These are phyloP conservation scores for Taphrorychus bicolor DNA, from an alignment of 2,888 invertebrate genomes.

Conservation along the genomic window DNA sequence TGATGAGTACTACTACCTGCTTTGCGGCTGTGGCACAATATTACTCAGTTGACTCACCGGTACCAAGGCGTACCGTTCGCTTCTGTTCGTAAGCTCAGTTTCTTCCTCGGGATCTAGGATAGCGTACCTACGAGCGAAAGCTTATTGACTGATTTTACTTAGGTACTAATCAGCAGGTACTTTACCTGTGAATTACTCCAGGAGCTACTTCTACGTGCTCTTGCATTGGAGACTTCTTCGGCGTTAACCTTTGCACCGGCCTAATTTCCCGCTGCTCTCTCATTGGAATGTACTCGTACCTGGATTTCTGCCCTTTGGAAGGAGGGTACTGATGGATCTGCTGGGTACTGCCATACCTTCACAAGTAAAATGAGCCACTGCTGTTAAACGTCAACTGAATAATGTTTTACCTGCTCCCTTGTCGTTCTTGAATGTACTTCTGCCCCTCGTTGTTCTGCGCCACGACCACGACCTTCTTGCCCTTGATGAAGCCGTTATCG, in stretches of 20 bases:
- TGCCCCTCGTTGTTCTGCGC: slow-evolving; percentile 54
- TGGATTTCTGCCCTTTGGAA: slow-evolving; percentile 42
- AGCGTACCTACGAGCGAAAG: slow-evolving; percentile 60
- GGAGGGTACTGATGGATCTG: slow-evolving; percentile 38
- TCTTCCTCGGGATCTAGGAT: slow-evolving; percentile 73
- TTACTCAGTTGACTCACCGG: slow-evolving; percentile 50
- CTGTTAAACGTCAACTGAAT: no score
- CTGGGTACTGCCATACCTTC: slow-evolving; percentile 36
- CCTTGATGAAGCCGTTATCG: slow-evolving; percentile 54
- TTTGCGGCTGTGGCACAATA: slow-evolving; percentile 25
- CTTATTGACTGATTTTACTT: not conserved
- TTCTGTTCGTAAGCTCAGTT: slow-evolving; percentile 51
- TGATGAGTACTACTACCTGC: not conserved
- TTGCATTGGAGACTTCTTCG: slow-evolving; percentile 59
- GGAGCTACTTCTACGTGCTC: slow-evolving; percentile 64
- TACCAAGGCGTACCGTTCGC: slow-evolving; percentile 52
- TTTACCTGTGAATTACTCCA: slow-evolving; percentile 57
- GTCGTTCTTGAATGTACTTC: slow-evolving; percentile 51
- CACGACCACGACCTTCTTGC: slow-evolving; percentile 57
- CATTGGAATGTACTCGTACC: slow-evolving; percentile 67
- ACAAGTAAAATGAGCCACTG: no score
- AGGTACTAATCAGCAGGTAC: slow-evolving; percentile 19
- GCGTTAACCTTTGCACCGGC: slow-evolving; percentile 56
- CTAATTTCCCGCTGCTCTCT: slow-evolving; percentile 45
- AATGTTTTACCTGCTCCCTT: slow-evolving; percentile 48